Evolutionary conservation across 2,888 invertebrate species (phyloP).

Genomic region (Norana najaformis): DNA sequence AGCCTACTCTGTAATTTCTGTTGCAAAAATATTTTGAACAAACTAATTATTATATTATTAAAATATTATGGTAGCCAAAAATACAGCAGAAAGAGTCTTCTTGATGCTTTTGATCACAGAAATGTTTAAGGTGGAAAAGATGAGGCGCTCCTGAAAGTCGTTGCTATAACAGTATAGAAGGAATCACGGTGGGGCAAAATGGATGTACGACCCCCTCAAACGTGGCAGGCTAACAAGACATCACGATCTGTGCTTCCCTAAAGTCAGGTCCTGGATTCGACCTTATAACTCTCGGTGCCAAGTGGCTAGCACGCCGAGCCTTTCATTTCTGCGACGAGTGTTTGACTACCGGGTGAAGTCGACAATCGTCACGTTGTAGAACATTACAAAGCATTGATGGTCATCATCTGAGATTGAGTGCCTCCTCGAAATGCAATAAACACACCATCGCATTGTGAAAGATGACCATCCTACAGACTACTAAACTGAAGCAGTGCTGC

Average conservation of each 20-base stretch:
- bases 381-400: too few species aligned
- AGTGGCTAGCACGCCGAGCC: too few species aligned
- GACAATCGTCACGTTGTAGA: too few species aligned
- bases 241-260: neutral
- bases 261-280: neutral
- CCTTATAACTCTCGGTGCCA: neutral
- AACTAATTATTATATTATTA: too few species aligned
- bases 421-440: neutral
- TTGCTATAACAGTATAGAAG: neutral
- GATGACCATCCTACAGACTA: neutral
- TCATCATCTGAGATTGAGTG: neutral
- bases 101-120: neutral
- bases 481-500: too few species aligned
- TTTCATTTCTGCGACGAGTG: too few species aligned
- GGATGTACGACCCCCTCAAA: neutral
- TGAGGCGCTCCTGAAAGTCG: too few species aligned
- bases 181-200: neutral
- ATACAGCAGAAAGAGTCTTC: neutral
- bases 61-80: too few species aligned
- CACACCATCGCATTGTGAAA: neutral
- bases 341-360: too few species aligned
- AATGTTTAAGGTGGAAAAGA: neutral
- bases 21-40: neutral
- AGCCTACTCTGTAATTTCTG: neutral
- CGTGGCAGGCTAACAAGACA: neutral